Base-by-base conservation (phyloP, 2,888 invertebrate genomes). In the Neuroscelio doddi region DNA sequence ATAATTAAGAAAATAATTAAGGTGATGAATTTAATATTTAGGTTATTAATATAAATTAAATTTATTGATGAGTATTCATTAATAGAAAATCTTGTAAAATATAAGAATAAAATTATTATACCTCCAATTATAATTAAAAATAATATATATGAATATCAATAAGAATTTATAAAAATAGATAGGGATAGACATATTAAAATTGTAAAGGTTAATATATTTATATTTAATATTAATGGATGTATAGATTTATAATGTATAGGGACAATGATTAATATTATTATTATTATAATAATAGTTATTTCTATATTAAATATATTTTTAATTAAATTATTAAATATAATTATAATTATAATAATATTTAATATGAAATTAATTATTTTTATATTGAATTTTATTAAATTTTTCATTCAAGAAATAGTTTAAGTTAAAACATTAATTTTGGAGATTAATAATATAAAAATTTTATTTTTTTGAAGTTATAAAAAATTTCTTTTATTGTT, bases 391-490 rank as follows among this genome's bases (percentile, higher is more conserved):
- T 88, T 70, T 74, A 88, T 88, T 85, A 88, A 87, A 0, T 87
- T 86, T 32, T 14, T 42, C 38, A 62, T 70, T 85, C 88, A 89
- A 87, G 86, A 86, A 86, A 85, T 90, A 90, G 88, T 90, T 90
- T 89, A 86, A 71, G 85, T 76, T 69, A 85, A 90, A 90, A 90
- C 89, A 86, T 88, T 89, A 90, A 89, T 90, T 90, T 90, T 90
- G 89, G 89, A 87, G 87, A 89, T 90, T 90, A 89, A 88, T 79
- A 87, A 88, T 86, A 87, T 86, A 76, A 32, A 74, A 83, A 57
- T 49, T 51, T 85, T 87, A 87, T 87, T 87, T 87, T 85, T 86
- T 87, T 89, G 87, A 88, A 86, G 86, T 87, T 89, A 88, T 87
- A 86, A 88, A 89, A 88, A 83, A 21, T 21, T 21, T 21, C 5